phyloP scores from a whole-genome alignment of 2,113 vertebrate genomes.

The Channa argus region DNA sequence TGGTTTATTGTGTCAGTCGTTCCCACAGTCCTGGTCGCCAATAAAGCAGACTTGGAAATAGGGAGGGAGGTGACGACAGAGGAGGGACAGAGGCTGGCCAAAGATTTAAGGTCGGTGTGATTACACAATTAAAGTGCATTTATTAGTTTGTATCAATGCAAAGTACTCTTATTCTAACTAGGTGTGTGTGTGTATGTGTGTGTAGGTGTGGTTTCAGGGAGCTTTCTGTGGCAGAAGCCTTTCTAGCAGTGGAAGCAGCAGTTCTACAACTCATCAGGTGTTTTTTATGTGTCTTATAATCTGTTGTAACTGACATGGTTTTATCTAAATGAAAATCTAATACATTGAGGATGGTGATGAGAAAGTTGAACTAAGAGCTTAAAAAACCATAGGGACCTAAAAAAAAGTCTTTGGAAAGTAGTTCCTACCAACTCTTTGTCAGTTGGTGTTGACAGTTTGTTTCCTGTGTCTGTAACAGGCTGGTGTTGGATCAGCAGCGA shows the following conservation, averaged over 20 bases:
- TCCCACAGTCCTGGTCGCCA: slow-evolving; percentile 68
- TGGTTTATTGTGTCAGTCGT: slow-evolving; percentile 52
- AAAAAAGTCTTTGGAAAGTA: no score
- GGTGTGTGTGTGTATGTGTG: background rate
- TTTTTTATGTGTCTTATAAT: background rate
- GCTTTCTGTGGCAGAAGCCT: slow-evolving; percentile 70
- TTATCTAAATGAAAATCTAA: no score
- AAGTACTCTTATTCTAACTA: no score
- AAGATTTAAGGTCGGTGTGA: slow-evolving; percentile 66
- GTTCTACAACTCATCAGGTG: slow-evolving; percentile 73
- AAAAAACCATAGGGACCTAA: no score
- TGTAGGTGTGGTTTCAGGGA: slow-evolving; percentile 70
- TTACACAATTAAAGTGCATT: background rate
- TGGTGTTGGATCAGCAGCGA: slow-evolving; percentile 72
- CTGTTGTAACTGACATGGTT: no score
- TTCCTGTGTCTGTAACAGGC: slow-evolving; percentile 30
- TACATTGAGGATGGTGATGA: no score
- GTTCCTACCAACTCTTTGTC: no score
- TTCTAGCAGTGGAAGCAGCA: slow-evolving; percentile 58
- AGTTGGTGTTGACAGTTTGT: background rate
- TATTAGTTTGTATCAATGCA: background rate
- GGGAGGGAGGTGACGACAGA: slow-evolving; percentile 74
- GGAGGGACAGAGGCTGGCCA: slow-evolving; percentile 71
- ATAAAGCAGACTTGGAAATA: slow-evolving; percentile 72
- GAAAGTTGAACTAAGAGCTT: no score